Conservation (phyloP, 2,797 vertebrate species). For the Tokudaia muenninki region DNA sequence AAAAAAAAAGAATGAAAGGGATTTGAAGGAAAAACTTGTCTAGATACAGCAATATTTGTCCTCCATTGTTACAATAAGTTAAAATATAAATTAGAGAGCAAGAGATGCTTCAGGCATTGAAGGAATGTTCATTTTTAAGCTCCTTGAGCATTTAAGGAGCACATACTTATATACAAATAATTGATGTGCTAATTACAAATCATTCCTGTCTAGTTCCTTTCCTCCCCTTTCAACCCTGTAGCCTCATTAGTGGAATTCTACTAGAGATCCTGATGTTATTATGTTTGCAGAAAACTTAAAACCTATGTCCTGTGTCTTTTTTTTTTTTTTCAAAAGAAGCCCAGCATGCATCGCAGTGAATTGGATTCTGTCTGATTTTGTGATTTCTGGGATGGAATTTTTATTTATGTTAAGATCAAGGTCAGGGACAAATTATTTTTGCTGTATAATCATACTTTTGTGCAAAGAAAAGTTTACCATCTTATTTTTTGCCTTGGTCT, state of each 20-base stretch:
- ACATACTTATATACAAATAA: conserved; percentile 68
- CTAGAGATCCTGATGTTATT: conserved; percentile 64
- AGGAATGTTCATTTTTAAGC: conserved; percentile 62
- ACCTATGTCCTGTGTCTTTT: conserved; percentile 68
- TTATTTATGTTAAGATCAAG: conserved; percentile 80
- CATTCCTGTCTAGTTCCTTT: conserved; percentile 63
- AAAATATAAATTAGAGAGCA: conserved; percentile 26
- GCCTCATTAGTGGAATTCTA: conserved; percentile 67
- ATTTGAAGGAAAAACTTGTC: background rate
- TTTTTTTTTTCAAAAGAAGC: conserved; percentile 75
- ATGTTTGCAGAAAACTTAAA: conserved; percentile 71
- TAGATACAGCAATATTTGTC: conserved; percentile 31
- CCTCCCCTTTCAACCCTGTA: conserved; percentile 53
- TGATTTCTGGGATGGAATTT: conserved; percentile 71
- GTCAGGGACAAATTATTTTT: conserved; percentile 74
- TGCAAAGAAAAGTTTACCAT: conserved; percentile 65
- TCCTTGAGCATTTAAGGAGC: conserved; percentile 39
- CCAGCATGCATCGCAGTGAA: conserved; percentile 57
- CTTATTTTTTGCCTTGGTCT: conserved; percentile 68
- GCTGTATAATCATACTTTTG: conserved; percentile 55
- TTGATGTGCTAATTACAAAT: conserved; percentile 76
- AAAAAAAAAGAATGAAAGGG: background rate
- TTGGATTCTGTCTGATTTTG: conserved; percentile 69
- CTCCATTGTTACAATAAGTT: background rate
- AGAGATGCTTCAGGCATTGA: conserved; percentile 9